These are phyloP conservation scores for Idaea straminata DNA, from an alignment of 2,888 invertebrate species.

Conservation along the genomic window DNA sequence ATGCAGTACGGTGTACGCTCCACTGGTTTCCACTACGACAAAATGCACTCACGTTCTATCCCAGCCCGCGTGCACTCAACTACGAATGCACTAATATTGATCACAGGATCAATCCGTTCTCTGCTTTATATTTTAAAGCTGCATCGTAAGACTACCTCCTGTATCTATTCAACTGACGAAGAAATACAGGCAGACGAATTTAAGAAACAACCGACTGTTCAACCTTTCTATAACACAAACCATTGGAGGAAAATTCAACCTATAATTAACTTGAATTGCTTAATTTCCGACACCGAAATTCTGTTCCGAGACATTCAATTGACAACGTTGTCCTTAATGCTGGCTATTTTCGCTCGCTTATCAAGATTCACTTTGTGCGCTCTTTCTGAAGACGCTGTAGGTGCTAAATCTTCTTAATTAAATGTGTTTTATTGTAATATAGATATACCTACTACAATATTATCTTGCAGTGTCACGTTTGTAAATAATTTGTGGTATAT, in stretches of 20 bases:
- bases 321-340: slow-evolving; percentile 1
- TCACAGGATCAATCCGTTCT: slow-evolving; percentile 48
- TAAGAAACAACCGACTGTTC: slow-evolving; percentile 8
- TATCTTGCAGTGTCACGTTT: neutral
- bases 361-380: neutral
- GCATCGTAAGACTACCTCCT: slow-evolving; percentile 28
- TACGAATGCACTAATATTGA: slow-evolving; percentile 67
- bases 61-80: slow-evolving; percentile 56
- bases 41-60: slow-evolving; percentile 73
- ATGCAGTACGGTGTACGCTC: slow-evolving; percentile 58
- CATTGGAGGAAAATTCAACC: neutral
- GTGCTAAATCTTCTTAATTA: neutral
- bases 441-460: neutral
- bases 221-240: neutral
- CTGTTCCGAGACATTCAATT: neutral
- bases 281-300: slow-evolving; percentile 1
- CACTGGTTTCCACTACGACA: slow-evolving; percentile 69
- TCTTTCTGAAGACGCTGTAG: neutral
- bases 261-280: slow-evolving; percentile 1
- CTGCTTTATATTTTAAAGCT: slow-evolving; percentile 32
- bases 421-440: neutral
- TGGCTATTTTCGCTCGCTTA: neutral
- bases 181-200: slow-evolving; percentile 23
- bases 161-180: slow-evolving; percentile 22
- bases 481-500: neutral